phyloP scores from a whole-genome alignment of 1,140 invertebrate species.

The Drosophila arawakana region DNA sequence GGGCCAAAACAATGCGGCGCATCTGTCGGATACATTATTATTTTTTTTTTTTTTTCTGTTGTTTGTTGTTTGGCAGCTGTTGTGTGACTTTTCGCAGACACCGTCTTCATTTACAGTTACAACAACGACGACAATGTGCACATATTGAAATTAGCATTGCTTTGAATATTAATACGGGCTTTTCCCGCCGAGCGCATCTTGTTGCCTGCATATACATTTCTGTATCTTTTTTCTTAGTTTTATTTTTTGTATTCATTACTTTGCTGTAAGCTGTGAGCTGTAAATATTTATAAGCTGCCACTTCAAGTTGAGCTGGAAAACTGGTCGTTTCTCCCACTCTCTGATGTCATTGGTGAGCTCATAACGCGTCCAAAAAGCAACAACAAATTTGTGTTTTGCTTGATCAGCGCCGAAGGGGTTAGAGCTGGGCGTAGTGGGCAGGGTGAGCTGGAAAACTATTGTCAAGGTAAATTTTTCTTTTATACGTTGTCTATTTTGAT shows the following conservation, averaged over 20 bases:
- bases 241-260: constrained; percentile 40
- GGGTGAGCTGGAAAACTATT: constrained; percentile 34
- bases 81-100: constrained; percentile 55
- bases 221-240: constrained; percentile 16
- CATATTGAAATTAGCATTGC: constrained; percentile 68
- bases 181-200: constrained; percentile 47
- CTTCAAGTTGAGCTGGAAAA: constrained; percentile 74
- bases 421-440: too few species aligned
- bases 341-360: constrained; percentile 64
- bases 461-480: constrained; percentile 23
- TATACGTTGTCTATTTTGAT: background rate
- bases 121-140: constrained; percentile 39
- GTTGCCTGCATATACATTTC: constrained; percentile 38
- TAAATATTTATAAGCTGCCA: constrained; percentile 73
- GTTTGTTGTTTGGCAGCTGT: constrained; percentile 34
- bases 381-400: constrained; percentile 1
- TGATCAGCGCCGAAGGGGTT: background rate
- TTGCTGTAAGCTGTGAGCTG: constrained; percentile 45
- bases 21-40: constrained; percentile 46
- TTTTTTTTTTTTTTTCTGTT: constrained; percentile 3
- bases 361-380: constrained; percentile 21
- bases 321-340: constrained; percentile 55
- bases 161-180: constrained; percentile 73
- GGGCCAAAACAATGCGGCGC: constrained; percentile 65
- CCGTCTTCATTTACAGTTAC: constrained; percentile 55